These are phyloP conservation scores for Venturia canescens DNA, from an alignment of 1,140 invertebrate species.

Conservation along the genomic window DNA sequence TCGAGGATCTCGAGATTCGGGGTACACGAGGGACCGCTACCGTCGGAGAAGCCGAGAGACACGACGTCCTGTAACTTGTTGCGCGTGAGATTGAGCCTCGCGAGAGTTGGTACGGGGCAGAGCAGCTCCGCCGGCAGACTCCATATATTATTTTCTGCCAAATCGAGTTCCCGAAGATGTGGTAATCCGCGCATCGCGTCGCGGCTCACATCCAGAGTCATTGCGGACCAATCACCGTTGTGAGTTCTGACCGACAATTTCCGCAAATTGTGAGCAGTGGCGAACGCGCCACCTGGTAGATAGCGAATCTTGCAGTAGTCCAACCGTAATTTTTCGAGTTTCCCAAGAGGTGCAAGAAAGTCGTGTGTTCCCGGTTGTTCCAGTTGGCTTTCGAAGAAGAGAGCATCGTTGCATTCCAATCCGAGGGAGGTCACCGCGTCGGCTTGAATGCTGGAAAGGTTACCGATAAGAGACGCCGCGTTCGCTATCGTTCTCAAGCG, in stretches of 20 bases:
- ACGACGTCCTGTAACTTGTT: conserved; percentile 88
- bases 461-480: conserved; percentile 83
- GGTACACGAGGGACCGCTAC: conserved; percentile 79
- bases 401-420: conserved; percentile 87
- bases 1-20: conserved; percentile 83
- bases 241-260: conserved; percentile 84
- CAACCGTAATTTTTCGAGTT: conserved; percentile 83
- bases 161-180: conserved; percentile 83
- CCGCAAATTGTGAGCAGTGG: conserved; percentile 82
- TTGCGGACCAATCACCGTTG: conserved; percentile 89
- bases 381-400: conserved; percentile 87
- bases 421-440: conserved; percentile 83
- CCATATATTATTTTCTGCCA: conserved; percentile 90
- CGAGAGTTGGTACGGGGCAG: conserved; percentile 84
- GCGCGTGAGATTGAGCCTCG: conserved; percentile 84
- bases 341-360: conserved; percentile 82
- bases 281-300: conserved; percentile 83
- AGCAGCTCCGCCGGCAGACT: conserved; percentile 85
- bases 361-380: conserved; percentile 76
- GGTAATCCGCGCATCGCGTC: conserved; percentile 83
- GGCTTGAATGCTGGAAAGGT: conserved; percentile 82
- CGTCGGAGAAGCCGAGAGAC: conserved; percentile 84
- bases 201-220: conserved; percentile 85
- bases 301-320: conserved; percentile 88
- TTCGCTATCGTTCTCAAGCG: conserved; percentile 84